phyloP scores from a whole-genome alignment of 2,797 vertebrate species.

The Tenualosa ilisha region DNA sequence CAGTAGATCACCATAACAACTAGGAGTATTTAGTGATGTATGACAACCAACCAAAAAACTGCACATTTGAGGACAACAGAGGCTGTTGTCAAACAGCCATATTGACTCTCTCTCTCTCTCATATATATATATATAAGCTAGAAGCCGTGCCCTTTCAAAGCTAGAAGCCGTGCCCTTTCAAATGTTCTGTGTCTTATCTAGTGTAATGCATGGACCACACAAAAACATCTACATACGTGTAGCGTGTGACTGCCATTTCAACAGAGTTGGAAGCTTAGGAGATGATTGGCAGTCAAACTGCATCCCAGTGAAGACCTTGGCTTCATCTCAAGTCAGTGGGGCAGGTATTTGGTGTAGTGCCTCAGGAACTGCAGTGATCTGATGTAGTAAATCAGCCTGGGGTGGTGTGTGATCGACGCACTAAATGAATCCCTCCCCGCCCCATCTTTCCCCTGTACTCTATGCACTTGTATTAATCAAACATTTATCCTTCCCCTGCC shows the following conservation, averaged over 20 bases:
- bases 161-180: too few relatives aligned
- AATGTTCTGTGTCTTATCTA: too few relatives aligned
- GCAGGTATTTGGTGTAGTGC: not conserved
- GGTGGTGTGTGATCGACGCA: not conserved
- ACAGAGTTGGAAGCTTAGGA: not conserved
- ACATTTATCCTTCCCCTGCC: constrained; percentile 19
- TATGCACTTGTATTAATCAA: not conserved
- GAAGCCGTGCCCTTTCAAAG: too few relatives aligned
- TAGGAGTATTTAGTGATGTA: too few relatives aligned
- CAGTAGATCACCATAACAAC: too few relatives aligned
- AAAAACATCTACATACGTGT: not conserved
- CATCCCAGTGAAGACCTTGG: not conserved
- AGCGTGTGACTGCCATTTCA: not conserved
- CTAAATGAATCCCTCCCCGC: not conserved
- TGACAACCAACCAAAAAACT: too few relatives aligned
- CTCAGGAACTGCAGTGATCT: not conserved
- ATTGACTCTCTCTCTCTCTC: too few relatives aligned
- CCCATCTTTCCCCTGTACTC: not conserved
- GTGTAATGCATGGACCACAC: too few relatives aligned
- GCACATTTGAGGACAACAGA: too few relatives aligned
- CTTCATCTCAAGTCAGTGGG: not conserved
- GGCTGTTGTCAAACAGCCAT: too few relatives aligned
- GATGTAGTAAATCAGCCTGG: not conserved
- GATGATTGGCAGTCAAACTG: not conserved
- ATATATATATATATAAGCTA: too few relatives aligned